These are phyloP conservation scores for Labroides dimidiatus DNA, from an alignment of 2,797 vertebrate species.

Conservation along the genomic window DNA sequence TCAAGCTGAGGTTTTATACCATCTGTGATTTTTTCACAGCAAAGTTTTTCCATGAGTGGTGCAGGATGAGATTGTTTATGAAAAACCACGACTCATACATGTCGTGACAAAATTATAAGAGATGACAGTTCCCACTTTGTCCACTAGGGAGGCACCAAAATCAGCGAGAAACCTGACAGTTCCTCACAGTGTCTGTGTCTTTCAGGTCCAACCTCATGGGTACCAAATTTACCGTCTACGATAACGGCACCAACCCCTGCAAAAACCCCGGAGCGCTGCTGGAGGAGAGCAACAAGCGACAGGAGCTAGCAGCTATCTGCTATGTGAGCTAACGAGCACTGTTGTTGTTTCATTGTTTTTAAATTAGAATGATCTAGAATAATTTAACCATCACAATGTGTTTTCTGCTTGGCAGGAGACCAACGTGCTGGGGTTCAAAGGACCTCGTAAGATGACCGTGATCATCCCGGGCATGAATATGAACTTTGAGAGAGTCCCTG, in stretches of 20 bases:
- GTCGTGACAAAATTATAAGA: too few relatives aligned
- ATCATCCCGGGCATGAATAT: slow-evolving; percentile 97
- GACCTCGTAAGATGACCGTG: slow-evolving; percentile 97
- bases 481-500: slow-evolving; percentile 92
- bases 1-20: too few relatives aligned
- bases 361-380: too few relatives aligned
- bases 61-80: too few relatives aligned
- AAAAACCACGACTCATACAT: too few relatives aligned
- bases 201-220: slow-evolving; percentile 97
- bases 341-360: background rate
- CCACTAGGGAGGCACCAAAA: too few relatives aligned
- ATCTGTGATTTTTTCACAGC: too few relatives aligned
- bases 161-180: too few relatives aligned
- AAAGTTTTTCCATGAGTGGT: too few relatives aligned
- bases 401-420: slow-evolving; percentile 87
- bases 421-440: slow-evolving; percentile 97
- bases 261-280: slow-evolving; percentile 87
- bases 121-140: too few relatives aligned
- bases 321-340: slow-evolving; percentile 88
- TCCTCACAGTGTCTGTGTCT: slow-evolving; percentile 1
- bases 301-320: slow-evolving; percentile 94
- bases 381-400: background rate
- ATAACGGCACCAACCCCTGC: slow-evolving; percentile 91
- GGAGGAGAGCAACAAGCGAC: slow-evolving; percentile 89
- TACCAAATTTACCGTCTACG: slow-evolving; percentile 97